Evolutionary conservation across 2,113 vertebrate species (phyloP).

Genomic region (Anolis carolinensis): DNA sequence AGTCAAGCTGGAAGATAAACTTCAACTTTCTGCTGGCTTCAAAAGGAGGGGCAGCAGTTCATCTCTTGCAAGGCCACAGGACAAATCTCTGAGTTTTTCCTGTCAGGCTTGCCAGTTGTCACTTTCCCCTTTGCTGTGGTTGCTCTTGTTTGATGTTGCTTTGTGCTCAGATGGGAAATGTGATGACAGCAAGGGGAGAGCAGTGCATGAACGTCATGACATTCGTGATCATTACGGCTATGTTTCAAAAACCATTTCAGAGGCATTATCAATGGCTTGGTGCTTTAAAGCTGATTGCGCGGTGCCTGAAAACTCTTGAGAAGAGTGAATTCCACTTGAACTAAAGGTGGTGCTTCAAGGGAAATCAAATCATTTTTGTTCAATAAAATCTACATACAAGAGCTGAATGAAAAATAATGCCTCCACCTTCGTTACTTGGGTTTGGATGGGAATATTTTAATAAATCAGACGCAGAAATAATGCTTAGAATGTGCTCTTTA

Average conservation of each 20-base stretch:
- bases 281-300: not conserved
- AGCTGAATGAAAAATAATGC: too few relatives aligned
- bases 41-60: not conserved
- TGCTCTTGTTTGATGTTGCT: conserved; percentile 1
- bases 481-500: too few relatives aligned
- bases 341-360: not conserved
- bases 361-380: not conserved
- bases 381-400: too few relatives aligned
- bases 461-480: too few relatives aligned
- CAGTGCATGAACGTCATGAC: rapidly evolving
- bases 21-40: conserved; percentile 24
- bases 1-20: not conserved
- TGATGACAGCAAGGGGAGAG: not conserved
- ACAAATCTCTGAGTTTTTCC: conserved; percentile 14
- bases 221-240: not conserved
- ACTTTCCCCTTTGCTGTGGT: not conserved
- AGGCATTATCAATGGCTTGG: not conserved
- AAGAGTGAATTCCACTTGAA: not conserved
- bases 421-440: too few relatives aligned
- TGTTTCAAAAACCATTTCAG: not conserved
- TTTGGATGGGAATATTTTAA: too few relatives aligned
- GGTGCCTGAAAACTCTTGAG: not conserved
- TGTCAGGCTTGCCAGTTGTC: not conserved
- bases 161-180: not conserved
- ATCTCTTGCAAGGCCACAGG: conserved; percentile 16